Conservation (phyloP, 2,888 invertebrate species). For the Camptogramma bilineatum region DNA sequence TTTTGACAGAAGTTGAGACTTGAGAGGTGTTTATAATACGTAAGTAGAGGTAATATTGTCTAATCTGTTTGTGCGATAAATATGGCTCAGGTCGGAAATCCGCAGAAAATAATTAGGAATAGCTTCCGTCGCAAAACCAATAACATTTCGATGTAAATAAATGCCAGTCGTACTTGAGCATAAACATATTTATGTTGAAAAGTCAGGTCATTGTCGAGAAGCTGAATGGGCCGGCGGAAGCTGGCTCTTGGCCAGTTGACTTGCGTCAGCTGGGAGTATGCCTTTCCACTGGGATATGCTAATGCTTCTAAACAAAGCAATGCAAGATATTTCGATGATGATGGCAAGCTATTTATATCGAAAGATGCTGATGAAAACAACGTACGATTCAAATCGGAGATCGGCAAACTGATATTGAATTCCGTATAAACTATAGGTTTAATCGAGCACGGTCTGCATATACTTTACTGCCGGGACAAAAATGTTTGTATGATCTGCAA, state of each 20-base stretch:
- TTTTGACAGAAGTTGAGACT: too few species aligned
- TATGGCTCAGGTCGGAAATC: neutral
- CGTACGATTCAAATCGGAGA: neutral
- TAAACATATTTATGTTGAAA: constrained; percentile 55
- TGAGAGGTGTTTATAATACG: too few species aligned
- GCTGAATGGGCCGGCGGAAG: constrained; percentile 78
- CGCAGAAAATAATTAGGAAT: neutral
- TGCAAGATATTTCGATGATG: constrained; percentile 25
- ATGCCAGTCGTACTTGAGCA: constrained; percentile 20
- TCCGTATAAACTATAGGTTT: too few species aligned
- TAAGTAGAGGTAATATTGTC: too few species aligned
- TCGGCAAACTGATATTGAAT: too few species aligned
- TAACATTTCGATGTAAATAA: constrained; percentile 32
- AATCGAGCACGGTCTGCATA: too few species aligned
- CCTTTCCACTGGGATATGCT: constrained; percentile 37
- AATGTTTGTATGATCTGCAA: too few species aligned
- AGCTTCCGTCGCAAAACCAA: constrained; percentile 23
- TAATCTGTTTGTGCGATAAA: neutral
- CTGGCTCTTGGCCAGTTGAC: constrained; percentile 70
- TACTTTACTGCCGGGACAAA: too few species aligned
- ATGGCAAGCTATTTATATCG: constrained; percentile 14
- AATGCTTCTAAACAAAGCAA: constrained; percentile 40
- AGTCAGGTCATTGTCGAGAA: constrained; percentile 81
- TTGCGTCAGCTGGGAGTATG: constrained; percentile 68
- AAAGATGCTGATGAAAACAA: constrained; percentile 4